Base-by-base conservation (phyloP, 2,113 vertebrate genomes). In the Bostrychus sinensis region DNA sequence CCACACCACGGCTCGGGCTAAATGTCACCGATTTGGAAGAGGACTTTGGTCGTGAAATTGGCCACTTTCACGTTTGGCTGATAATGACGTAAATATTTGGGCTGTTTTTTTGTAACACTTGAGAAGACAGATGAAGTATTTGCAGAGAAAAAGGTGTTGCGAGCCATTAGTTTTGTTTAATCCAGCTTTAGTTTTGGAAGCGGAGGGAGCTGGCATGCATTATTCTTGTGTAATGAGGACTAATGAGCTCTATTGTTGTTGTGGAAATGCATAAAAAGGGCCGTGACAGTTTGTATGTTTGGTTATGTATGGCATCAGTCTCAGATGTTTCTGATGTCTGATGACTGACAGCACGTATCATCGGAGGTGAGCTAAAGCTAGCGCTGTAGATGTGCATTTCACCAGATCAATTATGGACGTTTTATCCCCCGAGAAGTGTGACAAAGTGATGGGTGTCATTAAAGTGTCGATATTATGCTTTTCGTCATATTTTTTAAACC, bases 141-240 rank as follows among this genome's bases (percentile, higher is more conserved):
- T 70, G 56, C 34, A 48, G 62, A 39, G 32, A 54, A 74, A n/a
- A 71, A 69, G n/a, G 61, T 63, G 36, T 77, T 69, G 56, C 63
- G 70, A 75, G 59, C 70, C 66, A 66, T 62, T 56, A 19, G 38
- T 78, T 86, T 83, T 51, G 66, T 45, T 76, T 78, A 76, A 85
- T 85, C 72, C 69, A 72, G 28, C 76, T 65, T 74, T 53, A 68
- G 50, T 75, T 83, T 51, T 66, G 38, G 48, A 51, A 22, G 23
- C 41, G 59, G 39, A 48, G 58, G 42, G 58, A 43, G 63, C 32
- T 28, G 37, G 13, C 46, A 43, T 6, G 3, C 62, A 72, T 71
- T 73, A 61, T 68, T 81, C 70, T 77, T 72, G 62, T 37, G n/a
- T 73, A 79, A 86, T 84, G 55, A 56, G 62, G 75, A 63, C 59